Conservation (phyloP, 2,113 vertebrate genomes). For the Xiphias gladius region DNA sequence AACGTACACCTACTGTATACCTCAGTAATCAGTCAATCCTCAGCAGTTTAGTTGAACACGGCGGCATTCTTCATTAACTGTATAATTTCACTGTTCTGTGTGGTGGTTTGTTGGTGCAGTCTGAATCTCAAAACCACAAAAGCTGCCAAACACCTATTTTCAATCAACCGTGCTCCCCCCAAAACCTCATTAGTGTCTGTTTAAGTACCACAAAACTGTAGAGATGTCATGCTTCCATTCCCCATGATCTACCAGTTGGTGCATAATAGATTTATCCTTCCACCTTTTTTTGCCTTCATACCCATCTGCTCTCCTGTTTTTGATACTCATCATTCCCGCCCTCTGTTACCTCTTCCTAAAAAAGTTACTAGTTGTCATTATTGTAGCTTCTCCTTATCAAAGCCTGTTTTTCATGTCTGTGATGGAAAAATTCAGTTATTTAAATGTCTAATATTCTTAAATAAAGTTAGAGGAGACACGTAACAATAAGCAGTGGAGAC, state of each 20-base stretch:
- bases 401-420: neutral
- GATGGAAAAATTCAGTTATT: slow-evolving; percentile 11
- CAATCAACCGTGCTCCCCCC: slow-evolving; percentile 22
- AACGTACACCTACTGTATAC: slow-evolving; percentile 59
- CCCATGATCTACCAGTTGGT: neutral
- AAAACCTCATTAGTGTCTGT: slow-evolving; percentile 24
- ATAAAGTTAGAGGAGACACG: slow-evolving; percentile 2
- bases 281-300: slow-evolving; percentile 6
- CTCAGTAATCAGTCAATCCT: slow-evolving; percentile 71
- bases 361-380: neutral
- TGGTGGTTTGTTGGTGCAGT: slow-evolving; percentile 16
- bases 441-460: slow-evolving; percentile 10
- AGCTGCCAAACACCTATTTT: slow-evolving; percentile 55
- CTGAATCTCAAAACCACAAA: slow-evolving; percentile 26
- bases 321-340: slow-evolving; percentile 5
- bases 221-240: slow-evolving; percentile 34
- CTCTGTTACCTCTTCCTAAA: slow-evolving; percentile 12
- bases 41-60: slow-evolving; percentile 55
- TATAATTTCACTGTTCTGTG: slow-evolving; percentile 23
- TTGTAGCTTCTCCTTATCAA: neutral
- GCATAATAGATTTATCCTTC: slow-evolving; percentile 2
- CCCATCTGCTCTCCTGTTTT: slow-evolving; percentile 5
- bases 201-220: slow-evolving; percentile 30
- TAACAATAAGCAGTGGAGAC: neutral
- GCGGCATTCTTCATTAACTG: slow-evolving; percentile 37